phyloP scores from a whole-genome alignment of 2,888 invertebrate species.

The Drosophila nr. perissopoda region DNA sequence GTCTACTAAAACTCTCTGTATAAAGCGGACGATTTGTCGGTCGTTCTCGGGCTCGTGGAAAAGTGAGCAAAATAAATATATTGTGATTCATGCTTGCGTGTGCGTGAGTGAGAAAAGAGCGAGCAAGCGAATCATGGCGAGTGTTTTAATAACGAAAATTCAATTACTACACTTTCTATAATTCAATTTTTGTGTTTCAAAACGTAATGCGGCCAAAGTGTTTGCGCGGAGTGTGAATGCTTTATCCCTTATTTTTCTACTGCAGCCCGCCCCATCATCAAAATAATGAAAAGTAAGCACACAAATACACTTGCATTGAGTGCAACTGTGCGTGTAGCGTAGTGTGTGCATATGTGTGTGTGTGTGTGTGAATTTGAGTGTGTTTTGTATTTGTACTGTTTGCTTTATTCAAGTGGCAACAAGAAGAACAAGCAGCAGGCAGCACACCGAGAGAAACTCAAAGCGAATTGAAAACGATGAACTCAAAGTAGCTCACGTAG shows the following conservation, averaged over 20 bases:
- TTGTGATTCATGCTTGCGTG: constrained; percentile 60
- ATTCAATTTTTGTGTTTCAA: constrained; percentile 36
- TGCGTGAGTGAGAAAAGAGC: constrained; percentile 58
- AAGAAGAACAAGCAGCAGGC: constrained; percentile 34
- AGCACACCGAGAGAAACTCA: constrained; percentile 70
- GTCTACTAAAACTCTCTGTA: constrained; percentile 61
- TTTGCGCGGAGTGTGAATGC: constrained; percentile 55
- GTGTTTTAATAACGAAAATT: constrained; percentile 57
- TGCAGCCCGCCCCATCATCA: constrained; percentile 31
- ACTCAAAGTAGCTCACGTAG: constrained; percentile 78
- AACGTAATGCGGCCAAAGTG: constrained; percentile 49
- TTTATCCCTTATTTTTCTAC: constrained; percentile 34
- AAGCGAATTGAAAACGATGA: constrained; percentile 81
- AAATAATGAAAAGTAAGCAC: constrained; percentile 66
- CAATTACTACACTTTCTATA: constrained; percentile 58
- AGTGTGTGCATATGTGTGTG: constrained; percentile 22
- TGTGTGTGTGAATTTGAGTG: constrained; percentile 43
- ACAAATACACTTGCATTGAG: constrained; percentile 46
- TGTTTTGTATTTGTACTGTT: constrained; percentile 29
- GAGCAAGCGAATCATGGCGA: constrained; percentile 63
- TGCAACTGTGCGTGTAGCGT: constrained; percentile 19
- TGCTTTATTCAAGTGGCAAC: constrained; percentile 41
- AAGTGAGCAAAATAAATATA: constrained; percentile 35
- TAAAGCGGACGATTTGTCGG: constrained; percentile 44
- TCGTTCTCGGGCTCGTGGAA: constrained; percentile 54